These are phyloP conservation scores for Glaucomys volans DNA, from an alignment of 2,113 vertebrate genomes.

Conservation along the genomic window DNA sequence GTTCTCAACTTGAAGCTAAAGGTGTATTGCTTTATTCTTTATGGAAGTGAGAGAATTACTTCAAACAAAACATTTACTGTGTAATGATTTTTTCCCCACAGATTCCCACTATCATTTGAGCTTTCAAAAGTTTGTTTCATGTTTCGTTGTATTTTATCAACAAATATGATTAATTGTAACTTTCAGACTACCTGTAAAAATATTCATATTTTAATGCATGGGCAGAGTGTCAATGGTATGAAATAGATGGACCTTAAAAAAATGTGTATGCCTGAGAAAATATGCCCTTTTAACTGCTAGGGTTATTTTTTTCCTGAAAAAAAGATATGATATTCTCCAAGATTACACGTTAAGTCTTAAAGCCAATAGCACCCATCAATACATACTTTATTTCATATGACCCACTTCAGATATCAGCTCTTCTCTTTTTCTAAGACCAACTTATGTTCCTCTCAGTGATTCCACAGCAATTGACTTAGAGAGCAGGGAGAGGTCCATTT, in stretches of 20 bases:
- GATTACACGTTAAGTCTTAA: background rate
- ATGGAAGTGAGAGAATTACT: background rate
- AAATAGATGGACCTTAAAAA: background rate
- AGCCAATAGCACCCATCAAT: background rate
- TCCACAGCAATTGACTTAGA: background rate
- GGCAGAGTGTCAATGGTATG: background rate
- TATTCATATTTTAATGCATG: background rate
- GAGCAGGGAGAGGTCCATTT: background rate
- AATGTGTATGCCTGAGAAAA: background rate
- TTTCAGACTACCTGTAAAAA: background rate
- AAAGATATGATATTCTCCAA: background rate
- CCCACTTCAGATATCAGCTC: background rate
- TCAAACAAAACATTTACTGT: conserved; percentile 21
- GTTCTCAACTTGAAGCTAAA: background rate
- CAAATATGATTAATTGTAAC: background rate
- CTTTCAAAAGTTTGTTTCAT: conserved; percentile 27
- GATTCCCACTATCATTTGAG: background rate
- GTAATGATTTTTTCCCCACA: background rate
- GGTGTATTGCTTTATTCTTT: background rate
- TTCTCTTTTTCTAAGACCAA: background rate
- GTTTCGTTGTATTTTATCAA: conserved; percentile 5
- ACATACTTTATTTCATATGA: background rate
- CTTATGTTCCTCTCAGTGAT: background rate
- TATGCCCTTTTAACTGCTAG: background rate
- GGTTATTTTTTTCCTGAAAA: background rate